These are phyloP conservation scores for Stenodema calcarata DNA, from an alignment of 2,888 invertebrate species.

Conservation along the genomic window DNA sequence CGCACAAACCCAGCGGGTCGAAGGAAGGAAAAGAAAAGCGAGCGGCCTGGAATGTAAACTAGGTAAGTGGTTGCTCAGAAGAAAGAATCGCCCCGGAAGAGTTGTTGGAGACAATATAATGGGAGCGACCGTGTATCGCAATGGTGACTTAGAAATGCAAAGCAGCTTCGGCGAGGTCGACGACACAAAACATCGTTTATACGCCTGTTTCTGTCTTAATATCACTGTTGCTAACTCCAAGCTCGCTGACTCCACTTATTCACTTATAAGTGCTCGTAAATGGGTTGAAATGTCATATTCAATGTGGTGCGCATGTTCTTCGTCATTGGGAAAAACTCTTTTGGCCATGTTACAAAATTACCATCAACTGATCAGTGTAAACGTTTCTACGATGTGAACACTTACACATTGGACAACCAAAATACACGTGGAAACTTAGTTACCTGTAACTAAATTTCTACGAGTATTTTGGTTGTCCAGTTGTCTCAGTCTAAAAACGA, in stretches of 20 bases:
- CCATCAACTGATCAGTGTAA: too few relatives aligned
- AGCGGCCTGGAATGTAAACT: slow-evolving; percentile 2
- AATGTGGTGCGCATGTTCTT: too few relatives aligned
- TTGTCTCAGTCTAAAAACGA: too few relatives aligned
- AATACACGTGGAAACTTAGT: too few relatives aligned
- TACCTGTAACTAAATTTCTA: too few relatives aligned
- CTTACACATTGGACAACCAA: too few relatives aligned
- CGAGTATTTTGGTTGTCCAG: too few relatives aligned
- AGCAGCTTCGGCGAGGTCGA: background rate
- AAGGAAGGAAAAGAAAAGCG: background rate
- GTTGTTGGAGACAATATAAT: background rate
- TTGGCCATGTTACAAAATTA: too few relatives aligned
- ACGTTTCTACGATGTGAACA: too few relatives aligned
- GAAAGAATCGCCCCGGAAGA: slow-evolving; percentile 10
- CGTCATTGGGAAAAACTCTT: too few relatives aligned
- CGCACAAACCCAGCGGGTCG: background rate
- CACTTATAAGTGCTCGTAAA: too few relatives aligned
- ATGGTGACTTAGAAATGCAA: slow-evolving; percentile 16
- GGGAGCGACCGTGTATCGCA: slow-evolving; percentile 10
- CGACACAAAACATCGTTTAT: slow-evolving; percentile 8
- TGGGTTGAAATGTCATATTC: too few relatives aligned
- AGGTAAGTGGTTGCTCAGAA: background rate
- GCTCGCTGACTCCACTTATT: background rate
- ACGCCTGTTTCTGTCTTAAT: background rate
- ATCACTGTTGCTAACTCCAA: background rate